Evolutionary conservation across 2,888 invertebrate genomes (phyloP), one percentile per base, ranked within the genome.

Genomic region (Lymantria monacha): DNA sequence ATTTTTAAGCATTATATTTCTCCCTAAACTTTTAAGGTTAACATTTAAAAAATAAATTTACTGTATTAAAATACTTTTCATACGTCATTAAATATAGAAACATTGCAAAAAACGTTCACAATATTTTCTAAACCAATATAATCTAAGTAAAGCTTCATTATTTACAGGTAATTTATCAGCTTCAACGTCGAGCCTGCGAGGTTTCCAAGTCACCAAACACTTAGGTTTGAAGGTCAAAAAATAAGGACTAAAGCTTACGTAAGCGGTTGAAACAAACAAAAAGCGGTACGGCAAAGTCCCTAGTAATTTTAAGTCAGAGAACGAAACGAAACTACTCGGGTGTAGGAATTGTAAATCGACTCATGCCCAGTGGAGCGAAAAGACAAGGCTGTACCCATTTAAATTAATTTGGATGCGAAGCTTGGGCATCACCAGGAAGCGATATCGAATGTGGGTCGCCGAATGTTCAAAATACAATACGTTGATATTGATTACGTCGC

Each of bases 321-420:
- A 81, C 78, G 76, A 80, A 80, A 74, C 73, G 74, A 64, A 79
- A 74, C 77, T 81, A 85, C 77, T 79, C 76, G 74, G 76, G 81
- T 79, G 85, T 83, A 75, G 78, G 76, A 85, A 85, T 86, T 81
- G 81, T 74, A 81, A 84, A 87, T 87, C 87, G 82, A 74, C 76
- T 84, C 74, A 75, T 76, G 81, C 81, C 83, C 74, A 73, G 69
- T 74, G 61, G 70, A 84, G 85, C 66, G 77, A 78, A 84, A 83
- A 87, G 82, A 83, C 86, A 84, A 85, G 79, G 81, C 83, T 82
- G 83, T 83, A 53, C 58, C 72, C 73, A 83, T 85, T 83, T 83
- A 83, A 87, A 86, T 86, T 85, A 87, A 87, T 87, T 87, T 83
- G 69, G 61, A 68, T 68, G 65, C 70, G 59, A 64, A 67, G 55